These are phyloP conservation scores for Indicator maculatus DNA, from an alignment of 2,113 vertebrate species.

Conservation along the genomic window DNA sequence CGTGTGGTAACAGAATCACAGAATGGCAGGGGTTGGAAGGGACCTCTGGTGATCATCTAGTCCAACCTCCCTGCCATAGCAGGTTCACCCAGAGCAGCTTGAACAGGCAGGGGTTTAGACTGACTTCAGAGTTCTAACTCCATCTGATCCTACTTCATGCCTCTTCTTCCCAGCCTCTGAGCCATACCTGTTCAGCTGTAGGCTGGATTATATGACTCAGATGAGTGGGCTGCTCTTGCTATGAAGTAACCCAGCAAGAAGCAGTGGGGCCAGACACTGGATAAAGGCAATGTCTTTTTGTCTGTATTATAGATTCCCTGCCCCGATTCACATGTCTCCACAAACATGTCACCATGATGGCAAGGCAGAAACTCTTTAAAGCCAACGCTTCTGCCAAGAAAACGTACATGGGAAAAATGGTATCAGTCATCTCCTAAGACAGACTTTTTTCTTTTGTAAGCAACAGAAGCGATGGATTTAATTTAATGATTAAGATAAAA, in stretches of 20 bases:
- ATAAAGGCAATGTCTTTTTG: constrained; percentile 27
- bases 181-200: background rate
- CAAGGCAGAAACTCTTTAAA: constrained; percentile 35
- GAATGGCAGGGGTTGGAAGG: no score
- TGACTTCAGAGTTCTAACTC: background rate
- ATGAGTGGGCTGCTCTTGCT: background rate
- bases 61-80: no score
- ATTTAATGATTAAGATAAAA: constrained; percentile 68
- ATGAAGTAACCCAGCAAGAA: background rate
- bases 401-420: constrained; percentile 51
- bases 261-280: background rate
- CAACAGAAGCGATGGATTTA: constrained; percentile 61
- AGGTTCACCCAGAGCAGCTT: no score
- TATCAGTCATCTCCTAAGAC: constrained; percentile 32
- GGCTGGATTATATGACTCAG: background rate
- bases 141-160: background rate
- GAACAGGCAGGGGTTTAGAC: no score
- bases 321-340: background rate
- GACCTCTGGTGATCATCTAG: no score
- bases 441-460: constrained; percentile 3
- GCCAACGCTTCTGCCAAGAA: constrained; percentile 49
- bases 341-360: background rate
- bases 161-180: background rate
- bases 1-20: background rate
- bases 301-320: background rate